Conservation (phyloP, 2,113 vertebrate genomes). For the Zosterops japonicus region DNA sequence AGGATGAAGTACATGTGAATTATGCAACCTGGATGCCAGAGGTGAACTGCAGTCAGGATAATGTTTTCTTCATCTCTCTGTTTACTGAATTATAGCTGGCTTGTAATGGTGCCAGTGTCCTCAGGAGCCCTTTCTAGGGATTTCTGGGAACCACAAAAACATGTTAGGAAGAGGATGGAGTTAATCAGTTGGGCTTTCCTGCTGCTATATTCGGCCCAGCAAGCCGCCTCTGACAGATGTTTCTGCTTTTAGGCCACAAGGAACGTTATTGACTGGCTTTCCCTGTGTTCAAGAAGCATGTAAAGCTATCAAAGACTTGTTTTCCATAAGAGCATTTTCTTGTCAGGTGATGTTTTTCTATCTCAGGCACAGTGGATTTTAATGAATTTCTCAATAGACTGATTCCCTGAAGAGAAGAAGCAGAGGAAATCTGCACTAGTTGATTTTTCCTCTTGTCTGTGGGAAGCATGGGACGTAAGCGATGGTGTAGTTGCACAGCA, state of each 20-base stretch:
- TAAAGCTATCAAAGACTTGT: constrained; percentile 4
- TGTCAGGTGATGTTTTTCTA: neutral
- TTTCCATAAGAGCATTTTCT: neutral
- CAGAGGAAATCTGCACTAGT: neutral
- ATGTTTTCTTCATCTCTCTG: constrained; percentile 33
- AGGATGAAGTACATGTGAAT: neutral
- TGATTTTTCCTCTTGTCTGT: neutral
- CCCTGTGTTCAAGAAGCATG: constrained; percentile 1
- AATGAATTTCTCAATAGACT: neutral
- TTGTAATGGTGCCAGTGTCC: constrained; percentile 50
- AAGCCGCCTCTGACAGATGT: constrained; percentile 55
- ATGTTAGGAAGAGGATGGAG: constrained; percentile 56
- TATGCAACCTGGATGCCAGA: constrained; percentile 2
- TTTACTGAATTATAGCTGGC: constrained; percentile 39
- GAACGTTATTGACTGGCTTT: constrained; percentile 35
- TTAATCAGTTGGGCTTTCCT: constrained; percentile 66
- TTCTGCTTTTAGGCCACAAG: constrained; percentile 57
- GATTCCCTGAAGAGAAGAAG: neutral
- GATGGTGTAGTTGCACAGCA: rapidly evolving
- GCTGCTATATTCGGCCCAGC: constrained; percentile 61
- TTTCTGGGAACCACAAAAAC: constrained; percentile 53
- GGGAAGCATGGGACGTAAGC: neutral
- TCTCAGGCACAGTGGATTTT: neutral
- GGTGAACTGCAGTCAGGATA: constrained; percentile 9
- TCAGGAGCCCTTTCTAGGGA: constrained; percentile 59